Evolutionary conservation across 1,140 invertebrate genomes (phyloP).

Genomic region (Apis florea): DNA sequence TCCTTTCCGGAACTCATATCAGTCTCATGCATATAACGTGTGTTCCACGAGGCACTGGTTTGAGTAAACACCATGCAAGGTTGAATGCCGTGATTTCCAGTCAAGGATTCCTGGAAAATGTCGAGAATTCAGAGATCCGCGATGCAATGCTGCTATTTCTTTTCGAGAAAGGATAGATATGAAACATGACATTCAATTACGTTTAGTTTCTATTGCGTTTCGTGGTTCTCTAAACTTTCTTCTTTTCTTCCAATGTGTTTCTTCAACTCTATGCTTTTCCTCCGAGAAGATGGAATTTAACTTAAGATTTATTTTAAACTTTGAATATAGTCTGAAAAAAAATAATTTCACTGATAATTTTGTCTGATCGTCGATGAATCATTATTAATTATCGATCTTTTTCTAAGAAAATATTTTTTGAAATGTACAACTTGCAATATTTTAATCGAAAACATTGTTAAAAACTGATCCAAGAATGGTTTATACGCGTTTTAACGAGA

Average conservation of each 20-base stretch:
- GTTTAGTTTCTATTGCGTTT: constrained; percentile 16
- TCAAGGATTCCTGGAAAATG: neutral
- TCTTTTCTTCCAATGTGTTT: neutral
- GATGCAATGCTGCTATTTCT: constrained; percentile 15
- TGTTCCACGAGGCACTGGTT: neutral
- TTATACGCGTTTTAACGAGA: no score
- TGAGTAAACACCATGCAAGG: constrained; percentile 1
- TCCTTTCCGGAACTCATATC: constrained; percentile 10
- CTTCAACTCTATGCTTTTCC: neutral
- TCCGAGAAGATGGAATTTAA: neutral
- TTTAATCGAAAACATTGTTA: no score
- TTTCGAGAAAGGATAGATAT: constrained; percentile 13
- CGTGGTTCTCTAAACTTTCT: constrained; percentile 5
- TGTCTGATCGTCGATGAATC: no score
- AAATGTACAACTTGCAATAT: no score
- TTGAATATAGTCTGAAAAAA: no score
- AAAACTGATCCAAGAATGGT: no score
- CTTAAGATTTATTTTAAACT: neutral
- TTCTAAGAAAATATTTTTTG: no score
- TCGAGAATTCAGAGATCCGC: constrained; percentile 8
- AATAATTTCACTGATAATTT: no score
- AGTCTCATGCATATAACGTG: neutral
- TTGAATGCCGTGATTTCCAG: neutral
- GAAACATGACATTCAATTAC: constrained; percentile 20
- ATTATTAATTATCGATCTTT: no score